These are phyloP conservation scores for Psilopsiagon aurifrons DNA, from an alignment of 2,113 vertebrate genomes.

Conservation along the genomic window DNA sequence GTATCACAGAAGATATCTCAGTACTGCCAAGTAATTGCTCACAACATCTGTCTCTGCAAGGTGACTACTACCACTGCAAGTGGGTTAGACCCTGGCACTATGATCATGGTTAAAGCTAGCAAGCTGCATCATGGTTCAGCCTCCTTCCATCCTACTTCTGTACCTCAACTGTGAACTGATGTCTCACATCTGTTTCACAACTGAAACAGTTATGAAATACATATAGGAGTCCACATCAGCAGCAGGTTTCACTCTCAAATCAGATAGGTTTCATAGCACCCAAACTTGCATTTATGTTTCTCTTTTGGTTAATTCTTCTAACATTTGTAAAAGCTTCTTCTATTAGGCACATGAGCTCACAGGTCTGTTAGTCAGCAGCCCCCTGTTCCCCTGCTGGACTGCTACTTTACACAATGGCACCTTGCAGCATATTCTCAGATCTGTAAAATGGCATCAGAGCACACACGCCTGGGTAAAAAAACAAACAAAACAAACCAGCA, in stretches of 20 bases:
- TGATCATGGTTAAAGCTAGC: neutral
- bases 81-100: fast-evolving
- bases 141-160: neutral
- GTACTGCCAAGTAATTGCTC: neutral
- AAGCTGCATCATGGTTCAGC: neutral
- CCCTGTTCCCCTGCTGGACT: neutral
- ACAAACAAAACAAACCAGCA: neutral
- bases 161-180: neutral
- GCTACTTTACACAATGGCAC: neutral
- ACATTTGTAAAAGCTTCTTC: neutral
- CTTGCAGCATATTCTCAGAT: neutral
- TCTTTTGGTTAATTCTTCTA: neutral
- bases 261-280: neutral
- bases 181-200: neutral
- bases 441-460: neutral
- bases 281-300: neutral
- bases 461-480: neutral
- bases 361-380: neutral
- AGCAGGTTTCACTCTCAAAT: neutral
- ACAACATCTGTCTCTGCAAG: neutral
- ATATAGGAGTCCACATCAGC: neutral
- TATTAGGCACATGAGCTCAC: fast-evolving
- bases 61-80: neutral
- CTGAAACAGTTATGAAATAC: neutral
- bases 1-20: neutral